phyloP scores from a whole-genome alignment of 2,797 vertebrate genomes.

The Enteromius afrohamiltoni region DNA sequence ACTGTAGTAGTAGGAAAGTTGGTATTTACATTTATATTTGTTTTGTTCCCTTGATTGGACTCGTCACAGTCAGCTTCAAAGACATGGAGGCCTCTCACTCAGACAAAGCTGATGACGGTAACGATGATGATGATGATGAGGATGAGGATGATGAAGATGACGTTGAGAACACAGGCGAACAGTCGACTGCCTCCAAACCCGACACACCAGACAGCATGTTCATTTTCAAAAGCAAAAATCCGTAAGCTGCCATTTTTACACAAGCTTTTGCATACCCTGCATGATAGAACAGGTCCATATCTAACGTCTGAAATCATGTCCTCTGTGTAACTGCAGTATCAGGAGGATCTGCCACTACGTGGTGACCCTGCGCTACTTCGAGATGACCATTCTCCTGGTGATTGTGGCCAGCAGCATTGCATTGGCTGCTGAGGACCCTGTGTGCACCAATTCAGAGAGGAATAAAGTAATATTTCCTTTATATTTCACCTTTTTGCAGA shows the following conservation, averaged over 20 bases:
- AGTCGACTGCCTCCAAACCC: constrained; percentile 78
- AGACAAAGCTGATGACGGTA: constrained; percentile 69
- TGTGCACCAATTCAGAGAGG: constrained; percentile 92
- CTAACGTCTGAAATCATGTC: neutral
- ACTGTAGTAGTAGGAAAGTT: neutral
- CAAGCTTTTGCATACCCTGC: neutral
- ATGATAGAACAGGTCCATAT: neutral
- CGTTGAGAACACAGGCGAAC: constrained; percentile 79
- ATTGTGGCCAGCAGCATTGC: constrained; percentile 98
- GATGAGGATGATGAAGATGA: constrained; percentile 79
- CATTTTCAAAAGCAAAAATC: constrained; percentile 97
- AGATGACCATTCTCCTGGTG: constrained; percentile 98
- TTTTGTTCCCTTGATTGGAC: constrained; percentile 64
- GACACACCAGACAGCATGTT: constrained; percentile 97
- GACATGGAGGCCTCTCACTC: constrained; percentile 85
- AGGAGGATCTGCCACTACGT: constrained; percentile 94
- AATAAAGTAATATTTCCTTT: constrained; percentile 89
- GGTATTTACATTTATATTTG: neutral
- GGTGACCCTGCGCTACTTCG: constrained; percentile 95
- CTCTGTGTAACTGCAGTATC: constrained; percentile 75
- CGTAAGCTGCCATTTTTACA: constrained; percentile 79
- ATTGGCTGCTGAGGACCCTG: constrained; percentile 93
- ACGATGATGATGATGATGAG: constrained; percentile 79
- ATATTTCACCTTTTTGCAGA: neutral
- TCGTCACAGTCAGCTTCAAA: constrained; percentile 82